phyloP scores from a whole-genome alignment of 2,113 vertebrate species.

The Cercocebus atys region DNA sequence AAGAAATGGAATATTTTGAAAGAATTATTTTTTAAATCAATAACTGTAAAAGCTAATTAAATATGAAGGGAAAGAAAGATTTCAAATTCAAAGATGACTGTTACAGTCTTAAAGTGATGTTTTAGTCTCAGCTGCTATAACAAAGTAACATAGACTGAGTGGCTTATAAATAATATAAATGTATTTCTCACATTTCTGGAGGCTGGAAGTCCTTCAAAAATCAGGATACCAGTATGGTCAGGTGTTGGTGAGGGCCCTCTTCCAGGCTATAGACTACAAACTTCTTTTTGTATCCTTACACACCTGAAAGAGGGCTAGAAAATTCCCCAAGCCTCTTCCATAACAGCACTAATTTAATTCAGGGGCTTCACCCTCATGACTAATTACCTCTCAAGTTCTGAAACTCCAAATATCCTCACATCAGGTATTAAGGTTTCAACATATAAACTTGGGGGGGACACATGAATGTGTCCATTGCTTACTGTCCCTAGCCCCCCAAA shows the following conservation, averaged over 20 bases:
- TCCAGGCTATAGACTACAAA: background rate
- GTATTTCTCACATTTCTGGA: background rate
- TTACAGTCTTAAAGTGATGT: background rate
- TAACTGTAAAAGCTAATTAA: background rate
- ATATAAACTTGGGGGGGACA: background rate
- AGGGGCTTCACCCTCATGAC: background rate
- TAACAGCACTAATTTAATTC: background rate
- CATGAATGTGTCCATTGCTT: background rate
- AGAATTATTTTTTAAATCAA: background rate
- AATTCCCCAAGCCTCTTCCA: fast-evolving
- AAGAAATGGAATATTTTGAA: background rate
- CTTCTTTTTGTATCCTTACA: background rate
- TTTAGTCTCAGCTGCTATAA: background rate
- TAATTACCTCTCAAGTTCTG: background rate
- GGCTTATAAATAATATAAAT: background rate
- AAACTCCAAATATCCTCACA: background rate
- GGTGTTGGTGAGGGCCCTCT: background rate
- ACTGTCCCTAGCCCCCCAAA: background rate
- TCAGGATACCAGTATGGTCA: too few relatives aligned
- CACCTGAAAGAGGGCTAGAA: background rate
- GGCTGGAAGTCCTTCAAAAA: background rate
- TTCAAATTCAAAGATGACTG: background rate
- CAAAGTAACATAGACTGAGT: background rate
- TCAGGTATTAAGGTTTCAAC: background rate
- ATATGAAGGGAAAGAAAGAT: background rate